Evolutionary conservation across 2,888 invertebrate genomes (phyloP).

Genomic region (Ischnus inquisitorius): DNA sequence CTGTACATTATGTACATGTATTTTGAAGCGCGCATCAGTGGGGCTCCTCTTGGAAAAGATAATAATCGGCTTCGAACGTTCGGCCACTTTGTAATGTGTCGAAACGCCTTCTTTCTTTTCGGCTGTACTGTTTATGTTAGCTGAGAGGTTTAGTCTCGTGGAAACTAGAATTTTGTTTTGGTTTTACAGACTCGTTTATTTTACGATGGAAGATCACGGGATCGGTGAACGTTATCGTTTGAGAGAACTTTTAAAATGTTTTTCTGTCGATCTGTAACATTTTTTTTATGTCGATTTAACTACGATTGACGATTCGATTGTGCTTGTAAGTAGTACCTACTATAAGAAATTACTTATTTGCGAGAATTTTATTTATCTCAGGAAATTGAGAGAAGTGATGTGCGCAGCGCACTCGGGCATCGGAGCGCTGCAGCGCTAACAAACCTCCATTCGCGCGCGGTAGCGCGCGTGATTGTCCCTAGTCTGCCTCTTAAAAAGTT

Average conservation of each 20-base stretch:
- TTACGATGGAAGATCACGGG: neutral
- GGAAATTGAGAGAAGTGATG: conserved; percentile 31
- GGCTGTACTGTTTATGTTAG: neutral
- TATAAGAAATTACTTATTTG: conserved; percentile 1
- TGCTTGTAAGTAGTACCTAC: neutral
- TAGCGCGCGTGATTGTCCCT: no score
- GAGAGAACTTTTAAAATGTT: neutral
- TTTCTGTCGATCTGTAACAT: neutral
- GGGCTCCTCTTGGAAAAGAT: conserved; percentile 34
- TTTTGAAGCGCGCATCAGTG: conserved; percentile 13
- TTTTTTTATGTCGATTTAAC: neutral
- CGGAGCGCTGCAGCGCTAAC: no score
- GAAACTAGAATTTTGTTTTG: conserved; percentile 1
- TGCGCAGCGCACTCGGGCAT: no score
- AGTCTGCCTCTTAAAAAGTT: no score
- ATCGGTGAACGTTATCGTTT: conserved; percentile 4
- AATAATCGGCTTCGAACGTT: conserved; percentile 10
- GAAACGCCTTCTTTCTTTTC: neutral
- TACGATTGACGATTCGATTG: conserved; percentile 41
- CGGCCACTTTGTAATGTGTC: neutral
- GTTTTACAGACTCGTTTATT: conserved; percentile 1
- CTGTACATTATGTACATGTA: conserved; percentile 4
- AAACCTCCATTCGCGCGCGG: no score
- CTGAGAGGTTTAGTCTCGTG: conserved; percentile 3
- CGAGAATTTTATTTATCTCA: conserved; percentile 28